phyloP scores from a whole-genome alignment of 2,113 vertebrate genomes.

The Prunella himalayana region DNA sequence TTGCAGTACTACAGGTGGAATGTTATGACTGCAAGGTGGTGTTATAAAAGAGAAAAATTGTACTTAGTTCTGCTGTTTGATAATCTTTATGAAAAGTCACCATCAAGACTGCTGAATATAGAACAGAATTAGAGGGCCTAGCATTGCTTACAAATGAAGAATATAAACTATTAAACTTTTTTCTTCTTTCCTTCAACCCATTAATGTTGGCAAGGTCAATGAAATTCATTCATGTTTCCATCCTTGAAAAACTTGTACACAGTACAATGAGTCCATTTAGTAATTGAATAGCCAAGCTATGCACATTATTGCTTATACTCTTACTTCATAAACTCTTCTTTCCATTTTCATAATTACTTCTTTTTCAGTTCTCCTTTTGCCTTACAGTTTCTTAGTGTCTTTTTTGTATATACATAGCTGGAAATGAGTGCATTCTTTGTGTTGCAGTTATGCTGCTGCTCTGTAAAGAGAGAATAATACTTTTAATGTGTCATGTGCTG shows the following conservation, averaged over 20 bases:
- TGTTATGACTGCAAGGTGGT: background rate
- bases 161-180: background rate
- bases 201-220: background rate
- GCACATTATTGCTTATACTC: background rate
- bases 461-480: background rate
- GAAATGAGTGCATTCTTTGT: conserved; percentile 17
- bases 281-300: background rate
- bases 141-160: background rate
- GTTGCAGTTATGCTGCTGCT: background rate
- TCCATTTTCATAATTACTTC: conserved; percentile 22
- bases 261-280: background rate
- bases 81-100: background rate
- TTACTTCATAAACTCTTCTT: background rate
- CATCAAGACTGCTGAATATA: background rate
- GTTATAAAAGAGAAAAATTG: background rate
- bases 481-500: background rate
- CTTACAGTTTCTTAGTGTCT: conserved; percentile 2
- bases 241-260: background rate
- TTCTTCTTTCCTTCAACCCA: background rate
- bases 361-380: background rate
- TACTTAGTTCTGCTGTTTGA: background rate
- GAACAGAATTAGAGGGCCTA: background rate
- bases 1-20: too few species aligned
- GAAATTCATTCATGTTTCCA: background rate
- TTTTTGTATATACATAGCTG: background rate